Evolutionary conservation across 2,113 vertebrate genomes (phyloP), one percentile per base, ranked within the genome.

Genomic region (Ophiodon elongatus): DNA sequence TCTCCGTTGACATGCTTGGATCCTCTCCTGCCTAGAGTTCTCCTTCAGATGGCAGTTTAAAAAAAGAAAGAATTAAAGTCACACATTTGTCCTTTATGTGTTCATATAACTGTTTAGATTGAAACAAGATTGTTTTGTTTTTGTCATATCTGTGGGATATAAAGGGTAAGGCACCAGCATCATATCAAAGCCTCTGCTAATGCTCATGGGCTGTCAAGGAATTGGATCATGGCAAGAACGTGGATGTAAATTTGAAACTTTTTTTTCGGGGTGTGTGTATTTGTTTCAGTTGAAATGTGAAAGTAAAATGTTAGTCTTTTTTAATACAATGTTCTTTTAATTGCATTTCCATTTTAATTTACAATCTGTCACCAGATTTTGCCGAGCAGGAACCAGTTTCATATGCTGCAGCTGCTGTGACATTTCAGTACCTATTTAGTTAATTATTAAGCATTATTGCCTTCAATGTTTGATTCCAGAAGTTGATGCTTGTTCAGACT

Each of bases 241-340:
- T 94, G 90, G 85, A 90, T 87, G 63, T 81, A 87, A 82, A 89
- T 79, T 89, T 63, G 31, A 75, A 57, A 27, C 56, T 27, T 57
- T 60, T 57, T 47, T 59, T 78, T 83, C 57, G 17, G 70, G 33
- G 84, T 54, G 77, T 54, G 76, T 86, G 74, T 85, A n/a, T 75
- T 39, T 87, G 70, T 85, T 78, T 86, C 78, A 90, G 91, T 91
- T 86, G 82, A 92, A 94, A 95, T 95, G 93, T 96, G 94, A 96
- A 95, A 83, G 71, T 76, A 79, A 92, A 86, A 70, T 83, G 65
- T 89, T 76, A 68, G 56, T 72, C 10, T 59, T 62, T 82, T 87
- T 80, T 59, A 90, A 83, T 80, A 82, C 84, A 82, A 64, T 91
- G 79, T 91, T 88, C 27, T 63, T 91, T 92, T 66, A 69, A 71